Evolutionary conservation across 1,140 invertebrate genomes (phyloP), one percentile per base, ranked within the genome.

Genomic region (Lepidurus packardi): DNA sequence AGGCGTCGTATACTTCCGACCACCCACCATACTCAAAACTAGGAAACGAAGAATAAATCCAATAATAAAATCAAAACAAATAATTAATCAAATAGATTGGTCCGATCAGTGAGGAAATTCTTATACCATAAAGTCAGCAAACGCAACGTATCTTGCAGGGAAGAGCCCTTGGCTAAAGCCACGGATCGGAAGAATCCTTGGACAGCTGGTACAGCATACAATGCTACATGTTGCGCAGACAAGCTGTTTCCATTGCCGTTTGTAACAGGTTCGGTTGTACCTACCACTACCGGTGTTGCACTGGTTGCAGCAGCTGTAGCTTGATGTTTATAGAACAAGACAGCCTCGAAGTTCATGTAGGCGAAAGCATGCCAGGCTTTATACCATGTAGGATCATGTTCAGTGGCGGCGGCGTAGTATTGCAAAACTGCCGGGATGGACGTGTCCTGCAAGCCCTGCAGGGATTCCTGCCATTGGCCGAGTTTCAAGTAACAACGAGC

Each of bases 291-390:
- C 16, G 65, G n/a, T 7, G 76, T 53, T 13, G 74, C 73, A 34
- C 73, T 74, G 13, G 78, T 74, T 7, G 43, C 21, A 16, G 73
- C 44, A 73, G 43, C 44, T 73, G 77, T 24, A 21, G 78, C 53
- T 82, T 89, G 88, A 80, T 91, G 92, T 84, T 95, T 97, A 84
- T 95, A 94, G 85, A 94, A 95, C 1, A 96, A 83, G 13, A 99
- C 94, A 0, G 97, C 93, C 86, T 99, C 96, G 83, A 97, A 99
- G 85, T 99, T 99, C 89, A 96, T 97, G 81, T 97, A 97, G 0
- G 98, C 98, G 89, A 94, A 97, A 2, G 96, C 90, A 85, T 99
- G 97, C 96, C 98, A 99, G 0, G 97, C 97, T 89, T 98, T 94
- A 82, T 96, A 96, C 87, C 87, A 89, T 74, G 86, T 84, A 45